Evolutionary conservation across 2,888 invertebrate species (phyloP), one percentile per base, ranked within the genome.

Genomic region (Ceramica pisi): DNA sequence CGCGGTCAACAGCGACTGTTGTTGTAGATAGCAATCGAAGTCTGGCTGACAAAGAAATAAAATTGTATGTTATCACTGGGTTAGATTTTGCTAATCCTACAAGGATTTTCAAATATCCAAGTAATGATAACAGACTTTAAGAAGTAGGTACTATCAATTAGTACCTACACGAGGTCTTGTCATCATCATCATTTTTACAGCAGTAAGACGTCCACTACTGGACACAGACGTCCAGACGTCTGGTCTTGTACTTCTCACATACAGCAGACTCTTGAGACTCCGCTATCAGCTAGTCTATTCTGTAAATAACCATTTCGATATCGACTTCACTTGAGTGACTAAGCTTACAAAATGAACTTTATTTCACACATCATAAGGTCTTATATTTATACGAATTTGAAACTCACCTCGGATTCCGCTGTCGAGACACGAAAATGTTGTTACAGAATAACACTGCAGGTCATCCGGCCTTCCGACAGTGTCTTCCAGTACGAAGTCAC

Each of bases 31-130:
- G 12, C 48, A 57, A 48, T 51, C 48, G 7, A 35, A 48, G 2
- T 63, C 41, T 35, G 12, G 14, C 9, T 60, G n/a, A 75, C 55
- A 75, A 67, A 67, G 35, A 67, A 56, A 66, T 48, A n/a, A 31
- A 35, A 50, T 41, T 19, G 12, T 12, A 9, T 48, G 12, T 31
- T 48, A 75, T 72, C 48, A 10, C 19, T 55, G 16, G 16, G 14
- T 21, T 16, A 55, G 4, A 75, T 50, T 50, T 44, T 21, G 6
- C 16, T 31, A 72, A 57, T 26, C 6, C 14, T 23, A 16, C 21
- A 38, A 55, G 26, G 26, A 62, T 21, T 21, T n/a, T 12, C 38
- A 38, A 56, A 31, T 26, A 38, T 12, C 35, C 12, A 56, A 51
- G 6, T 31, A 31, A 31, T 31, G 31, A 31, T 31, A 3, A 0